Evolutionary conservation across 2,797 vertebrate species (phyloP).

Genomic region (Sebastes dallii): DNA sequence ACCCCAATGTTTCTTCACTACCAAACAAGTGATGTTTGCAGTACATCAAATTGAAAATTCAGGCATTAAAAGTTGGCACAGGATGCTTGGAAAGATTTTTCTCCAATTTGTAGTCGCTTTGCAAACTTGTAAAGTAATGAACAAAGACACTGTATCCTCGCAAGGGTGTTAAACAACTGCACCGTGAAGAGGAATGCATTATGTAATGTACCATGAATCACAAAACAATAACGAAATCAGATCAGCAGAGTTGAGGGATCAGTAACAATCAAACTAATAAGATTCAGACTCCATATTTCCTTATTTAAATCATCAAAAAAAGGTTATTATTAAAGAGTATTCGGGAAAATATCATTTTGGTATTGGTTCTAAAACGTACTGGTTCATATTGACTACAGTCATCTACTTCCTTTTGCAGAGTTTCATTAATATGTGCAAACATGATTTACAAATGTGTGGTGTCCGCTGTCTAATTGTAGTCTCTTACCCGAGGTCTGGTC

Average conservation of each 20-base stretch:
- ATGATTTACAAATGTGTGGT: neutral
- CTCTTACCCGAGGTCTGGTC: conserved; percentile 92
- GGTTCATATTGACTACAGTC: neutral
- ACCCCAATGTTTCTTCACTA: neutral
- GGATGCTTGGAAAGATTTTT: neutral
- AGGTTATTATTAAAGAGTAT: neutral
- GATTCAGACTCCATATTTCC: neutral
- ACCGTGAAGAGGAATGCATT: neutral
- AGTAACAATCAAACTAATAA: neutral
- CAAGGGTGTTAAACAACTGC: neutral
- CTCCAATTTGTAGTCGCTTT: neutral
- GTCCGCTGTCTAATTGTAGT: too few species aligned
- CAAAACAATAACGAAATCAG: neutral
- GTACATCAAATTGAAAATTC: neutral
- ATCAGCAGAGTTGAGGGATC: neutral
- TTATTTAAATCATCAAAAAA: neutral
- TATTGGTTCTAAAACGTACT: neutral
- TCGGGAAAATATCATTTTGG: neutral
- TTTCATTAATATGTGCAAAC: neutral
- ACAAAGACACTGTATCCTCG: neutral
- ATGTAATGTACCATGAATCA: neutral
- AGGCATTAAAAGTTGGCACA: neutral
- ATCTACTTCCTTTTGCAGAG: neutral
- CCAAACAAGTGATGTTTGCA: neutral
- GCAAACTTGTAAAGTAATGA: neutral